Base-by-base conservation (phyloP, 2,113 vertebrate species). In the Pluvialis apricaria region DNA sequence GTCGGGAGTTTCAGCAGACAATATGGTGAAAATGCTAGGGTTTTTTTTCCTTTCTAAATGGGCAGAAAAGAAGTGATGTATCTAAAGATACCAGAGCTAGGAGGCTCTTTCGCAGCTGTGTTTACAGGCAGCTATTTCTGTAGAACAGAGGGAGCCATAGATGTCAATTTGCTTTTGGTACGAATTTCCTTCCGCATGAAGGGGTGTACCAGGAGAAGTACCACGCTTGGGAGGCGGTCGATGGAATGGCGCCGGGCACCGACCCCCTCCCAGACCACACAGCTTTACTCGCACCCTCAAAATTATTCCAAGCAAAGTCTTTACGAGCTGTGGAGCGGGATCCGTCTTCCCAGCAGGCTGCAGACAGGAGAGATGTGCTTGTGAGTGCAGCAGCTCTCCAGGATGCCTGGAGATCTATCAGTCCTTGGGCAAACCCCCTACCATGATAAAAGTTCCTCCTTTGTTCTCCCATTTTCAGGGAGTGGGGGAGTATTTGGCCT, bases 101-200 rank as follows among this genome's bases (percentile, higher is more conserved):
- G 54, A 90, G 84, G 78, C 62, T 93, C 16, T 49, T 57, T 45
- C 0, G 0, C 95, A 93, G 91, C 88, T 95, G 92, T 91, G 86
- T 95, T 95, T 97, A 91, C 72, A 94, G 73, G 78, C 81, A 91
- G 81, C 93, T 91, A 72, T 94, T 96, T 91, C 89, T 92, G 94
- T 20, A 71, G 73, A 91, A 72, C 51, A 76, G 61, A 85, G 57
- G 52, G 77, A 89, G 84, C 77, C 20, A 15, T 47, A 24, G 81
- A 82, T 52, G 44, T 79, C 69, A 78, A 29, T 84, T 89, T 86
- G 88, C 51, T 66, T 71, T 86, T 49, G 75, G 77, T 76, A 78
- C 20, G 0, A 42, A 55, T 88, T 95, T 94, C 66, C 78, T 91
- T 71, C 85, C 7, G 4, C n/a, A 3, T 12, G 55, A 64, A 85